phyloP scores from a whole-genome alignment of 2,797 vertebrate species.

The Poliocrania exsul region DNA sequence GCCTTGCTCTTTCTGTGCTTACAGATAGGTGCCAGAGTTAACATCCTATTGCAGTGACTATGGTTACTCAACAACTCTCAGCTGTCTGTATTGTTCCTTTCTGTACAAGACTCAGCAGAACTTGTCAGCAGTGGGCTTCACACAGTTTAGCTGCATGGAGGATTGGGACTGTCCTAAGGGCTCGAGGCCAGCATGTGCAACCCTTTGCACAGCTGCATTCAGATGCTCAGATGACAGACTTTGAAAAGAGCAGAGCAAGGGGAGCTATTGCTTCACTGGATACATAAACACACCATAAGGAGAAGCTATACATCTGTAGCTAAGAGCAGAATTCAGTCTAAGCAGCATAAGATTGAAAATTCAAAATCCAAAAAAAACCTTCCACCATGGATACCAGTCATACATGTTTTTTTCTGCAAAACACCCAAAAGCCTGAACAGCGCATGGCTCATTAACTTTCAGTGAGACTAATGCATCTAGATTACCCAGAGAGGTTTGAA shows the following conservation, averaged over 20 bases:
- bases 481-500: constrained; percentile 19
- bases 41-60: not conserved
- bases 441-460: constrained; percentile 37
- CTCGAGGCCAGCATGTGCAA: constrained; percentile 12
- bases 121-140: not conserved
- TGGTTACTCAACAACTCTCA: not conserved
- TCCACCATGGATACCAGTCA: not conserved
- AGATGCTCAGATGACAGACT: constrained; percentile 61
- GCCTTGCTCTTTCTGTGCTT: not conserved
- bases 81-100: not conserved
- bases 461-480: not conserved
- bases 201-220: constrained; percentile 54
- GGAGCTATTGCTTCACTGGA: constrained; percentile 4
- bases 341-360: not conserved
- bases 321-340: not conserved
- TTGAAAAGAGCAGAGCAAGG: constrained; percentile 37
- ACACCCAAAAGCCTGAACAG: not conserved
- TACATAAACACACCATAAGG: constrained; percentile 23
- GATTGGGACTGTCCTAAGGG: not conserved
- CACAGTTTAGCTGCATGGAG: not conserved
- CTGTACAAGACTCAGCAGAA: not conserved
- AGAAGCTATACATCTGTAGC: constrained; percentile 26
- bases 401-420: not conserved
- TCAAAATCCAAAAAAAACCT: not conserved
- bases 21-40: not conserved